These are phyloP conservation scores for Hyperoplus lanceolatus DNA, from an alignment of 2,797 vertebrate genomes.

Conservation along the genomic window DNA sequence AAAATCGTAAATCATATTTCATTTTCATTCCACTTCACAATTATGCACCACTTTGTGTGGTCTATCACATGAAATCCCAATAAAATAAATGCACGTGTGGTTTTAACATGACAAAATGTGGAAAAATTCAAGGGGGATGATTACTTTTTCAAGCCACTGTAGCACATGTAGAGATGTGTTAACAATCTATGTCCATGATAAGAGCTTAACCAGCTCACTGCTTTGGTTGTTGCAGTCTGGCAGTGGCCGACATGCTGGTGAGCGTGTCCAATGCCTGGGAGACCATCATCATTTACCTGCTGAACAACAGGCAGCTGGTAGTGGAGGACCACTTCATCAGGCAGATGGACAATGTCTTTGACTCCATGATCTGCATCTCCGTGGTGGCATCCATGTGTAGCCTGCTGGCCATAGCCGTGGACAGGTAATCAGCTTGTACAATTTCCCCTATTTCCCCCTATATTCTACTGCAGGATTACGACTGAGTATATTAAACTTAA, in stretches of 20 bases:
- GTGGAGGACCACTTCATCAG: constrained; percentile 91
- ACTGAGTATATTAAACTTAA: no score
- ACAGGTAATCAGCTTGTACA: constrained; percentile 81
- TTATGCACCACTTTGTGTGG: no score
- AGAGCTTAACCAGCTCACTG: background rate
- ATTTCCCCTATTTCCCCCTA: no score
- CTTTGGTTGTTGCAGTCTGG: constrained; percentile 87
- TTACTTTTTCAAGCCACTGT: no score
- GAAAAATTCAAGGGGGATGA: no score
- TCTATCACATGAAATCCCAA: no score
- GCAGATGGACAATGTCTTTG: constrained; percentile 96
- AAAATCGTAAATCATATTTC: no score
- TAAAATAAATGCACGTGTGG: no score
- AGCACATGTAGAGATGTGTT: background rate
- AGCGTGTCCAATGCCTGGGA: constrained; percentile 96
- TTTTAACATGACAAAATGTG: no score
- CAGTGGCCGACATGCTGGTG: constrained; percentile 97
- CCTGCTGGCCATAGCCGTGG: constrained; percentile 95
- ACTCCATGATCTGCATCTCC: constrained; percentile 98
- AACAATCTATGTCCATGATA: background rate
- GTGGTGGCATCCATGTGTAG: constrained; percentile 97
- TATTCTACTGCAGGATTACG: no score
- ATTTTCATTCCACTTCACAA: no score
- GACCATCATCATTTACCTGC: constrained; percentile 94
- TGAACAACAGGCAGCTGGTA: constrained; percentile 90